Evolutionary conservation across 2,797 vertebrate genomes (phyloP), one percentile per base, ranked within the genome.

Genomic region (Poeciliopsis infans): DNA sequence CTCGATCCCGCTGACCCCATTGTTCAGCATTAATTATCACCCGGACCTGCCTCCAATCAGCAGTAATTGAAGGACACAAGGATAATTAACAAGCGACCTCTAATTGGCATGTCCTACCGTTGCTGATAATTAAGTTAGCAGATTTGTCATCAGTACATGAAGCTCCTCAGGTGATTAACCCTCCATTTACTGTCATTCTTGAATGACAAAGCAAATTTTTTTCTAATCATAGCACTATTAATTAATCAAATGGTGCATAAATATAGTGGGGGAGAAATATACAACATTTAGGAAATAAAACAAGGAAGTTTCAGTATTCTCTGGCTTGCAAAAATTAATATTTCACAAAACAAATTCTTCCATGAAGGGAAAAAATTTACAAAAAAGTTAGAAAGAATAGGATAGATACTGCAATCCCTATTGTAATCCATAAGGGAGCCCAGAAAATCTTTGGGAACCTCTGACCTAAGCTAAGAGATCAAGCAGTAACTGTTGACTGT

Each of bases 1-100:
- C 47, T 71, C 16, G 2, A 28, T 82, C 84, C 33, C 41, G 75
- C n/a, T 74, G 74, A 87, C 72, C 39, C 79, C 76, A 68, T 53
- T 82, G 72, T 75, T 91, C 82, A 74, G 41, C 74, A 82, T 81
- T 82, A 82, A 79, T 55, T 28, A 57, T 70, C 12, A 49, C 76
- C 79, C 77, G 78, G 80, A 75, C 79, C 84, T 47, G 75, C 69
- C 76, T 85, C 83, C 79, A 79, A 78, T 91, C 80, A 88, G 75
- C 61, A 73, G 77, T 86, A 88, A 90, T 76, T 87, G 86, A 90
- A 84, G 78, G 83, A 82, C 74, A 88, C 75, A 49, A 73, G 83
- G 76, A 66, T 86, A 90, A 90, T 86, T 86, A 88, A 86, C 83
- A 84, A 71, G n/a, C 2, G 1, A 79, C 74, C 59, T 31, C 72